Evolutionary conservation across 2,888 invertebrate genomes (phyloP).

Genomic region (Neuroscelio doddi): DNA sequence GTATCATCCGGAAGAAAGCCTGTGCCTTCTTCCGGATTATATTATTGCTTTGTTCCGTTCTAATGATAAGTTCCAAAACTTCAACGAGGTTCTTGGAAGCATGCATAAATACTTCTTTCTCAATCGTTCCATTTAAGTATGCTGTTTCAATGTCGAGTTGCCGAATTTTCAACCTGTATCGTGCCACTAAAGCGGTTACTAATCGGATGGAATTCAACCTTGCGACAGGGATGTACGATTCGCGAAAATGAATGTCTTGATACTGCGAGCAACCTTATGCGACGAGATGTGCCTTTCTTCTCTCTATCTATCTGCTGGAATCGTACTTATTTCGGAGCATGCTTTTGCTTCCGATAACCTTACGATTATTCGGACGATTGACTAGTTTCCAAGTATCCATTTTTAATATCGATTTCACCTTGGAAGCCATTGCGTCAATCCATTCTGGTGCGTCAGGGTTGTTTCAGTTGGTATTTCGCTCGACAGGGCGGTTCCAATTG

Average conservation of each 20-base stretch:
- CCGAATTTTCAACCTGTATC: constrained; percentile 3
- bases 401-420: no score
- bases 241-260: constrained; percentile 13
- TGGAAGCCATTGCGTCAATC: constrained; percentile 18
- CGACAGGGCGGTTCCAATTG: constrained; percentile 2
- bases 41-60: no score
- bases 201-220: constrained; percentile 10
- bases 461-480: no score
- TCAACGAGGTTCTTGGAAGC: no score
- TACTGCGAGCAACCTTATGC: constrained; percentile 18
- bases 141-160: neutral
- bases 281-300: constrained; percentile 21
- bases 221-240: constrained; percentile 16
- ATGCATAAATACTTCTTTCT: no score
- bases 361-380: constrained; percentile 18
- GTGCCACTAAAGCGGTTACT: constrained; percentile 5
- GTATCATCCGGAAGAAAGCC: no score
- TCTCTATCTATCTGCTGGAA: constrained; percentile 9
- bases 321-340: constrained; percentile 13
- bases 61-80: no score
- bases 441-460: constrained; percentile 16
- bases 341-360: constrained; percentile 16
- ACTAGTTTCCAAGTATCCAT: constrained; percentile 21
- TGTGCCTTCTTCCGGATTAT: no score
- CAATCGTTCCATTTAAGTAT: neutral